A percentile compares a stretch with the other conserved stretches of the same genome.
Conservation (phyloP, 2,888 invertebrate genomes). For the Euplagia quadripunctaria region DNA sequence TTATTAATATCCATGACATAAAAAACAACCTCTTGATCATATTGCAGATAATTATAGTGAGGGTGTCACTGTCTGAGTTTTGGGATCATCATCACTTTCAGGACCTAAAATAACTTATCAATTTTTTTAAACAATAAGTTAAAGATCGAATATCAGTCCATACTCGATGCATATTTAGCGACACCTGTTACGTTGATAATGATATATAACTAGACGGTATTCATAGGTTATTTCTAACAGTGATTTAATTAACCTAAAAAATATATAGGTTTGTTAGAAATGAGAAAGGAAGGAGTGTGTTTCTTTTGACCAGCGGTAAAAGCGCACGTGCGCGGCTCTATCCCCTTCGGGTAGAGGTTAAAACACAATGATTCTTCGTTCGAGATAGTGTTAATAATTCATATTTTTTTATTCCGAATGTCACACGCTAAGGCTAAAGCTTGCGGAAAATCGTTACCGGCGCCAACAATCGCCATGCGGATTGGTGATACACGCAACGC, state of each 20-base stretch:
- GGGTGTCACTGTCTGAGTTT: neutral
- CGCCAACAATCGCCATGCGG: constrained; percentile 71
- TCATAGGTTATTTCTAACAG: constrained; percentile 34
- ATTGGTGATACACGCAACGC: constrained; percentile 73
- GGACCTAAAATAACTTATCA: constrained; percentile 51
- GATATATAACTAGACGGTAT: constrained; percentile 31
- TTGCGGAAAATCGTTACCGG: constrained; percentile 75
- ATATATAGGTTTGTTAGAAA: constrained; percentile 60
- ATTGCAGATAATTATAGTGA: neutral
- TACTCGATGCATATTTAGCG: constrained; percentile 58
- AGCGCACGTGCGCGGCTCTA: constrained; percentile 80
- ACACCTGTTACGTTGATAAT: constrained; percentile 79
- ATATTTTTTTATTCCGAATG: constrained; percentile 76
- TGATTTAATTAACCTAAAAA: constrained; percentile 49
- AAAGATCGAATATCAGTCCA: constrained; percentile 65
- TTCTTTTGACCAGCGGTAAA: constrained; percentile 67
- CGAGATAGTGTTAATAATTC: constrained; percentile 71
- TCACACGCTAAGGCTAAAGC: constrained; percentile 64
- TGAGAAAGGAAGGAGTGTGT: constrained; percentile 62
- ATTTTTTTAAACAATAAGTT: constrained; percentile 57
- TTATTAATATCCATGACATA: neutral
- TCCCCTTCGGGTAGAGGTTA: constrained; percentile 74
- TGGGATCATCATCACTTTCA: neutral
- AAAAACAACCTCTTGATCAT: neutral
- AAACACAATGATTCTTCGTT: constrained; percentile 67